Percentiles rank a stretch among this genome's conserved stretches.
Conservation (phyloP, 2,888 invertebrate genomes). For the Eucera pruinosa region DNA sequence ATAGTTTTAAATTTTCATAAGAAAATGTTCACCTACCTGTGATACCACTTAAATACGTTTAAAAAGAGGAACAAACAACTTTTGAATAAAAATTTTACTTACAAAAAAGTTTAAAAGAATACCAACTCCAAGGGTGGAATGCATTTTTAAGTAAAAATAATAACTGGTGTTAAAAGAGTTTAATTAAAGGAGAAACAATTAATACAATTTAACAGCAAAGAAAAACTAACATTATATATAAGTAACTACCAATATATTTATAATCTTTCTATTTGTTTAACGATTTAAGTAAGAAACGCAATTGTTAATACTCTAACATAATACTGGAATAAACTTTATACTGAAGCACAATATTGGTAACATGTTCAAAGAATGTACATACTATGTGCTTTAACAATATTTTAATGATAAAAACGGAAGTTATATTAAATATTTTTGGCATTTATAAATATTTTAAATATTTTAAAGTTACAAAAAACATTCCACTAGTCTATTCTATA, state of each 20-base stretch:
- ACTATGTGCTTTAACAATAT: slow-evolving; percentile 35
- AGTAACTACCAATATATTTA: slow-evolving; percentile 45
- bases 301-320: slow-evolving; percentile 38
- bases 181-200: slow-evolving; percentile 56
- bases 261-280: slow-evolving; percentile 39
- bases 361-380: slow-evolving; percentile 38
- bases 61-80: slow-evolving; percentile 69
- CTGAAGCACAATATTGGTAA: slow-evolving; percentile 23
- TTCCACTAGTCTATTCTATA: slow-evolving; percentile 49
- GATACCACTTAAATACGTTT: slow-evolving; percentile 60
- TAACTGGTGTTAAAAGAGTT: slow-evolving; percentile 64
- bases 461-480: slow-evolving; percentile 33
- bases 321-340: slow-evolving; percentile 39
- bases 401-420: slow-evolving; percentile 30
- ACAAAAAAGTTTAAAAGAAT: slow-evolving; percentile 59
- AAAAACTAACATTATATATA: slow-evolving; percentile 55
- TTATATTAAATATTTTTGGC: slow-evolving; percentile 24
- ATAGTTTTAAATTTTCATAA: slow-evolving; percentile 72
- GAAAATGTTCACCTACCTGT: slow-evolving; percentile 81
- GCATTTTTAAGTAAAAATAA: slow-evolving; percentile 76
- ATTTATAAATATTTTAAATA: slow-evolving; percentile 32
- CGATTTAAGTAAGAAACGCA: slow-evolving; percentile 34
- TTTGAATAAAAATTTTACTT: slow-evolving; percentile 57
- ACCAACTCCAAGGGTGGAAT: slow-evolving; percentile 82
- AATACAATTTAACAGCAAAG: slow-evolving; percentile 57